Percentiles rank a stretch among this genome's conserved stretches.
Evolutionary conservation across 2,888 invertebrate species (phyloP).

Genomic region (Calephelis perditalis): DNA sequence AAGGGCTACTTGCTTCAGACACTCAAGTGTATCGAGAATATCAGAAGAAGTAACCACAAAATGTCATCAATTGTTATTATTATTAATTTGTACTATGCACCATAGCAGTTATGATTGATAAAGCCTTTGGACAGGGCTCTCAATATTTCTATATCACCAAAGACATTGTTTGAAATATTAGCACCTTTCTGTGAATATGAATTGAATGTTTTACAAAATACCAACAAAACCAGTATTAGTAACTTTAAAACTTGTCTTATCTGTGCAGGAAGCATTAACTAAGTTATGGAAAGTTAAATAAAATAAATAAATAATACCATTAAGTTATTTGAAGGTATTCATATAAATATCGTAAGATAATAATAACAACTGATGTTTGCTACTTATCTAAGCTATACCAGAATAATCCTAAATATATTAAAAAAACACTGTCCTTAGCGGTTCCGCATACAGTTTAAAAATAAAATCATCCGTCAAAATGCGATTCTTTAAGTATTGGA

Average conservation of each 20-base stretch:
- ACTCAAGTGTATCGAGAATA: neutral
- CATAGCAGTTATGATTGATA: neutral
- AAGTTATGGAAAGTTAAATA: too few species aligned
- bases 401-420: conserved; percentile 10
- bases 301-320: too few species aligned
- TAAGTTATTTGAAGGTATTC: too few species aligned
- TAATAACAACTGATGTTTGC: conserved; percentile 7
- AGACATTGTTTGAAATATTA: too few species aligned
- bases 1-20: conserved; percentile 19
- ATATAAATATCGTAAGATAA: neutral
- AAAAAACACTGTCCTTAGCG: conserved; percentile 11
- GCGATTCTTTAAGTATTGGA: neutral
- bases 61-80: conserved; percentile 5
- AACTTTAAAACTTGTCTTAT: too few species aligned
- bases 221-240: too few species aligned
- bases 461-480: conserved; percentile 7
- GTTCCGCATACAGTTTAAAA: conserved; percentile 5
- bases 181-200: too few species aligned
- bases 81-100: conserved; percentile 4
- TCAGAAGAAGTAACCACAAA: neutral
- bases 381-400: conserved; percentile 6
- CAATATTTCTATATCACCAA: too few species aligned
- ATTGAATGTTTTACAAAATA: too few species aligned
- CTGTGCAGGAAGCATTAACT: too few species aligned
- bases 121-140: too few species aligned